Evolutionary conservation across 2,797 vertebrate genomes (phyloP).

Genomic region (Mus caroli): DNA sequence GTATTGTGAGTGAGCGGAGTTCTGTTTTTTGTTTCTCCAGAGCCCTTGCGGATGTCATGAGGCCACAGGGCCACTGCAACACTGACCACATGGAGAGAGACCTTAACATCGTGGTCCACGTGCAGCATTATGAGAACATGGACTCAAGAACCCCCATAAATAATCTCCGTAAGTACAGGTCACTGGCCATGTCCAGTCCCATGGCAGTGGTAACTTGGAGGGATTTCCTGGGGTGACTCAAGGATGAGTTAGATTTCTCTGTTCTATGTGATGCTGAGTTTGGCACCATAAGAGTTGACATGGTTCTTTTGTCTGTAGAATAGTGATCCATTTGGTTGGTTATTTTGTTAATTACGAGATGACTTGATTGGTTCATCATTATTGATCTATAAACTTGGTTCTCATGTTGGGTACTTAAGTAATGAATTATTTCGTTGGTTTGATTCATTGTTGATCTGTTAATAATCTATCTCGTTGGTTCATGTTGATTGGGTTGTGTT

Average conservation of each 20-base stretch:
- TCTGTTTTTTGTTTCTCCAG: constrained; percentile 88
- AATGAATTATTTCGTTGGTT: background rate
- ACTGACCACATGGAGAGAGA: constrained; percentile 96
- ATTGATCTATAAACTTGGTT: background rate
- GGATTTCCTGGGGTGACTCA: background rate
- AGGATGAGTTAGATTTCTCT: background rate
- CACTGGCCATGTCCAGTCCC: background rate
- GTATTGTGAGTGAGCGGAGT: constrained; percentile 64
- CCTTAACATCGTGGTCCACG: constrained; percentile 96
- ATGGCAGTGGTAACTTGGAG: rapidly evolving
- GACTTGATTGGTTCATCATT: background rate
- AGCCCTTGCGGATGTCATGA: constrained; percentile 97
- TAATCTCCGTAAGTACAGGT: constrained; percentile 95
- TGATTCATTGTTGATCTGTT: background rate
- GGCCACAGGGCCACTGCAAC: constrained; percentile 96
- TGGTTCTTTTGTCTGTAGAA: constrained; percentile 17
- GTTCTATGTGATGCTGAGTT: background rate
- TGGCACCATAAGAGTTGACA: background rate
- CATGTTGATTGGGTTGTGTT: background rate
- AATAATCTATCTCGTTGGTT: background rate
- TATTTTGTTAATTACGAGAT: background rate
- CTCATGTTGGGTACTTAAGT: background rate
- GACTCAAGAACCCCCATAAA: constrained; percentile 93
- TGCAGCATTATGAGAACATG: constrained; percentile 96
- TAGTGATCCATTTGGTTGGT: background rate